Evolutionary conservation across 2,888 invertebrate genomes (phyloP).

Genomic region (Pristionchus entomophagus): DNA sequence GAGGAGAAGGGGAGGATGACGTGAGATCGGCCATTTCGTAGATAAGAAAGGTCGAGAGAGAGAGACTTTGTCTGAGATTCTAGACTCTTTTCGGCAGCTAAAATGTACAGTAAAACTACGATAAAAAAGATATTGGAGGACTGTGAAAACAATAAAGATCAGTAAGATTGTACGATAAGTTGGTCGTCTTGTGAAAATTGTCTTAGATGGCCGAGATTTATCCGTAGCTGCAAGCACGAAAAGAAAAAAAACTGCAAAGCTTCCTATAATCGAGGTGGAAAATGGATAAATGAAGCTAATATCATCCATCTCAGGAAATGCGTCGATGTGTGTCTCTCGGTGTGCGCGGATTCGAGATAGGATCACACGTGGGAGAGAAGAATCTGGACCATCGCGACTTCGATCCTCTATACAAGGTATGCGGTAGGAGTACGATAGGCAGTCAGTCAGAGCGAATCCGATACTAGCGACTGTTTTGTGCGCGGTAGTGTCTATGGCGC

Average conservation of each 20-base stretch:
- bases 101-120: too few species aligned
- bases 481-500: neutral
- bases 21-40: neutral
- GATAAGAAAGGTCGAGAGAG: too few species aligned
- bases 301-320: conserved; percentile 76
- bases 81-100: too few species aligned
- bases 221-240: too few species aligned
- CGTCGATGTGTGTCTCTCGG: conserved; percentile 78
- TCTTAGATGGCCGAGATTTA: too few species aligned
- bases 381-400: conserved; percentile 79
- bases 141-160: too few species aligned
- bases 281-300: neutral
- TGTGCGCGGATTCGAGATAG: conserved; percentile 80
- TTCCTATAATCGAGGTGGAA: too few species aligned
- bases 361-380: conserved; percentile 80
- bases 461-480: neutral
- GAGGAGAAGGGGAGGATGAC: neutral
- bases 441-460: neutral
- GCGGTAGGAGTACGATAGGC: neutral
- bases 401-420: conserved; percentile 79
- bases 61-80: too few species aligned
- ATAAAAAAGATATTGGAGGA: too few species aligned
- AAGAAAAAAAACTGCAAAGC: too few species aligned
- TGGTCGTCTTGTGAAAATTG: neutral
- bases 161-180: conserved; percentile 1